A percentile compares a stretch with the other conserved stretches of the same genome.
phyloP scores from a whole-genome alignment of 2,113 vertebrate genomes.

The Onychostoma macrolepis region DNA sequence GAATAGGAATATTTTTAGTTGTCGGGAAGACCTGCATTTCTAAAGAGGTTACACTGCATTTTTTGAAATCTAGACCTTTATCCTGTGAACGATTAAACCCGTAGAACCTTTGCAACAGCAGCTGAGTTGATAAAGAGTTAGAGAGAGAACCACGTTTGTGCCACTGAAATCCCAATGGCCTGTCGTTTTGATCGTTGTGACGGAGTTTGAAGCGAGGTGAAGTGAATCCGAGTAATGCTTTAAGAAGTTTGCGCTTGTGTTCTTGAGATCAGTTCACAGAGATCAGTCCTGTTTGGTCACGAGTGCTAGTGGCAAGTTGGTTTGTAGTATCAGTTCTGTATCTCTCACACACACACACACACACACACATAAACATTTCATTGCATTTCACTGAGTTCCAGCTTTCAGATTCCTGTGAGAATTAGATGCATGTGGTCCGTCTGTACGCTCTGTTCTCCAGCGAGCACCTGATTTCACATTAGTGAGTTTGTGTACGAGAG shows the following conservation, averaged over 20 bases:
- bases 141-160: constrained; percentile 35
- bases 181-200: constrained; percentile 64
- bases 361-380: not conserved
- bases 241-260: constrained; percentile 29
- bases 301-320: constrained; percentile 22
- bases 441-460: not conserved
- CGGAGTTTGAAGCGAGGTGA: constrained; percentile 64
- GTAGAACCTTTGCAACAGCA: constrained; percentile 76
- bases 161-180: constrained; percentile 71
- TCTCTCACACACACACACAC: not conserved
- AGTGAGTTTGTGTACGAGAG: not conserved
- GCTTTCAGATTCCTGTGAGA: not conserved
- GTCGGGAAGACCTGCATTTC: constrained; percentile 34
- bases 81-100: constrained; percentile 65
- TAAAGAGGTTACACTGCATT: constrained; percentile 49
- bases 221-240: constrained; percentile 55
- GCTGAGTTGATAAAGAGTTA: constrained; percentile 38
- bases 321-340: constrained; percentile 28
- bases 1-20: not conserved
- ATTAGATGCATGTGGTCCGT: not conserved
- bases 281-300: constrained; percentile 41
- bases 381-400: not conserved
- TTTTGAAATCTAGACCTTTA: constrained; percentile 44
- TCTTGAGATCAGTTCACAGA: constrained; percentile 55
- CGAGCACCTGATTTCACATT: constrained; percentile 22